Percentiles rank a stretch among this genome's conserved stretches.
These are phyloP conservation scores for Cryptocheilus praepositus DNA, from an alignment of 2,888 invertebrate genomes.

Conservation along the genomic window DNA sequence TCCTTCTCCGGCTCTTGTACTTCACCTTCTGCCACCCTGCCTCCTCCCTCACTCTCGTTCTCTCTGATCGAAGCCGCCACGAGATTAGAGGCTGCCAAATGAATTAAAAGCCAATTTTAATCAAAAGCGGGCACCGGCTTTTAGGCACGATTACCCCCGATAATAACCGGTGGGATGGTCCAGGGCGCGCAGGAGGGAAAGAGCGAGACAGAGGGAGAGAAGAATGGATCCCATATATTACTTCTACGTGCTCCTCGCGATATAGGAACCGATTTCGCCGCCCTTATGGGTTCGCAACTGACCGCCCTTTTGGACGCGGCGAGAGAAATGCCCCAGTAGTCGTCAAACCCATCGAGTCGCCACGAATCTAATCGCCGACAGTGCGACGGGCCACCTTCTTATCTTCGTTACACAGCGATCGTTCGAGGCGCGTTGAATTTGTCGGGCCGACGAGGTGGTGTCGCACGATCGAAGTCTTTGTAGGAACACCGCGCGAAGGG, in stretches of 20 bases:
- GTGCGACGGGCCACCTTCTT: no score
- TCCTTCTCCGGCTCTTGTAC: constrained; percentile 33
- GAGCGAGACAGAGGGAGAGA: constrained; percentile 53
- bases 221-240: constrained; percentile 69
- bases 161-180: constrained; percentile 71
- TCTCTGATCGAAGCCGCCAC: constrained; percentile 67
- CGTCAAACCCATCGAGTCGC: no score
- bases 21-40: constrained; percentile 11
- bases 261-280: constrained; percentile 58
- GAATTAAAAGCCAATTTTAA: constrained; percentile 76
- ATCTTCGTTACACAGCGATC: no score
- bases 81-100: constrained; percentile 75
- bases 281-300: constrained; percentile 55
- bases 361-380: no score
- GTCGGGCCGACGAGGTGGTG: no score
- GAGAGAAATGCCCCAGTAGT: no score
- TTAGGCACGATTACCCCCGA: constrained; percentile 74
- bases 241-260: constrained; percentile 65
- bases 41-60: constrained; percentile 12
- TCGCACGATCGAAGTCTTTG: no score
- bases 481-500: no score
- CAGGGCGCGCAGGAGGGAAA: constrained; percentile 46
- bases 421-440: no score
- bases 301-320: background rate
- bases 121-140: constrained; percentile 74